phyloP scores from a whole-genome alignment of 2,888 invertebrate species.

The Xestia rhomboidea region DNA sequence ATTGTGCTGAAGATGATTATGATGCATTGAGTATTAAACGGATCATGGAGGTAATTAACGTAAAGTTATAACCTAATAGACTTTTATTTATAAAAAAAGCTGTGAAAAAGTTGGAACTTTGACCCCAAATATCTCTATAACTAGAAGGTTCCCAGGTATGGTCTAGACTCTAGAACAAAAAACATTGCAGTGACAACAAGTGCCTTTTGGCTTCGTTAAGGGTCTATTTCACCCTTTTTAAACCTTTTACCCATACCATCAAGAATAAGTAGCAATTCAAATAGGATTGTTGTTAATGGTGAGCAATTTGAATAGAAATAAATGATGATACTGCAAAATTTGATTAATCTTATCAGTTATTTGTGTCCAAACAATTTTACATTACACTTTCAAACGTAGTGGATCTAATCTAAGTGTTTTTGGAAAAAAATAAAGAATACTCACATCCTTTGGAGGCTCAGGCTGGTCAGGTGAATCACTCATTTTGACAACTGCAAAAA shows the following conservation, averaged over 20 bases:
- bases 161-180: too few relatives aligned
- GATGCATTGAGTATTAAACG: too few relatives aligned
- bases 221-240: too few relatives aligned
- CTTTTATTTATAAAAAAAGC: too few relatives aligned
- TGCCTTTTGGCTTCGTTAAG: too few relatives aligned
- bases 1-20: too few relatives aligned
- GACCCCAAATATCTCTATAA: too few relatives aligned
- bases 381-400: background rate
- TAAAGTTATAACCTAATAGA: too few relatives aligned
- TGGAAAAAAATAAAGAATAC: conserved; percentile 20
- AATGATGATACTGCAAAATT: background rate
- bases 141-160: too few relatives aligned
- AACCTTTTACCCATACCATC: background rate
- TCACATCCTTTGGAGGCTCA: conserved; percentile 87
- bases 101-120: too few relatives aligned
- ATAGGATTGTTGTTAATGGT: background rate
- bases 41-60: too few relatives aligned
- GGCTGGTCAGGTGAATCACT: conserved; percentile 86
- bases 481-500: conserved; percentile 76
- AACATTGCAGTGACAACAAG: too few relatives aligned
- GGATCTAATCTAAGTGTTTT: background rate
- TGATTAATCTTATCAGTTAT: background rate
- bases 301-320: background rate
- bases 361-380: background rate
- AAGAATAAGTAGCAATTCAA: background rate